Conservation (phyloP, 2,888 invertebrate genomes). For the Scotopteryx bipunctaria region DNA sequence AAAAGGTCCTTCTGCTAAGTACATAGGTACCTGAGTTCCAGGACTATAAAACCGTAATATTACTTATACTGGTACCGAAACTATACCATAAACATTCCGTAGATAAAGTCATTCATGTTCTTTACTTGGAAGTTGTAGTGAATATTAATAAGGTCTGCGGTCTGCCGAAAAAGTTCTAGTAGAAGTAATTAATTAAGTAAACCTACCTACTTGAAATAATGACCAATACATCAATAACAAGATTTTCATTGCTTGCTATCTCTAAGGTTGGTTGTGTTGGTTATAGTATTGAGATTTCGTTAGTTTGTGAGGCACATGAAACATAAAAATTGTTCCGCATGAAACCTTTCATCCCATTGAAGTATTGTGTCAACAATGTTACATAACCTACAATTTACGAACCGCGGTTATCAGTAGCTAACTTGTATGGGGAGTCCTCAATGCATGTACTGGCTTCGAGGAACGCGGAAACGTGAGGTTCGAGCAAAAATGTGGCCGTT, state of each 20-base stretch:
- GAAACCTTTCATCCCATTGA: conserved; percentile 14
- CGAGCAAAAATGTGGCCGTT: conserved; percentile 66
- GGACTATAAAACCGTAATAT: conserved; percentile 1
- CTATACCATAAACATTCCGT: no score
- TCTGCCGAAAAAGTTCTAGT: no score
- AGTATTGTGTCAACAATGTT: conserved; percentile 25
- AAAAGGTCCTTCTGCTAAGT: conserved; percentile 2
- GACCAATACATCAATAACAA: no score
- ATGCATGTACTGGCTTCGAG: conserved; percentile 40
- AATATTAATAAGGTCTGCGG: no score
- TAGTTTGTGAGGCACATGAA: background rate
- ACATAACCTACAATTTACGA: conserved; percentile 36
- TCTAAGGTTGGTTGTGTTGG: no score
- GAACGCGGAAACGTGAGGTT: conserved; percentile 69
- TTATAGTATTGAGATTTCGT: background rate
- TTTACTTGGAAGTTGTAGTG: no score
- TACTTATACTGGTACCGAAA: background rate
- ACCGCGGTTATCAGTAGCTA: conserved; percentile 36
- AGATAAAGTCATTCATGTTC: no score
- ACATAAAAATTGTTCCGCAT: conserved; percentile 7
- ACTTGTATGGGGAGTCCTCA: conserved; percentile 35
- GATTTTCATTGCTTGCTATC: no score
- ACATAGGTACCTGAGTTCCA: conserved; percentile 4
- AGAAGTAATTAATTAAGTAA: no score
- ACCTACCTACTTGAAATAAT: no score